These are phyloP conservation scores for Cydia fagiglandana DNA, from an alignment of 1,140 invertebrate genomes.

Conservation along the genomic window DNA sequence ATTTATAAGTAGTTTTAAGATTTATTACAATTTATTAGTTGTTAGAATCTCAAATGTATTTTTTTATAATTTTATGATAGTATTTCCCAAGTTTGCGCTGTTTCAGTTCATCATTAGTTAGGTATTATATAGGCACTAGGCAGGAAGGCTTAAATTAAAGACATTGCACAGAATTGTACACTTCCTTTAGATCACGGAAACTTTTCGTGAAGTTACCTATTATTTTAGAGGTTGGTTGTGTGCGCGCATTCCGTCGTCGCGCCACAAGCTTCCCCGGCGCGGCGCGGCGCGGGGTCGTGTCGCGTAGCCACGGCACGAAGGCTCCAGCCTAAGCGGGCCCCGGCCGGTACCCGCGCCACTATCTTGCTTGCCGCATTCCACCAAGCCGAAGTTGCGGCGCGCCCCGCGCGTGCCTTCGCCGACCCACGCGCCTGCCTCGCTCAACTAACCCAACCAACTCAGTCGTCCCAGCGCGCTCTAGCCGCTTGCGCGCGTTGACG, in stretches of 20 bases:
- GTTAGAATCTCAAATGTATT: no score
- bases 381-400: slow-evolving; percentile 63
- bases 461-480: slow-evolving; percentile 66
- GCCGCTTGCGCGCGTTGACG: slow-evolving; percentile 54
- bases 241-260: slow-evolving; percentile 45
- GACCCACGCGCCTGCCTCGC: slow-evolving; percentile 71
- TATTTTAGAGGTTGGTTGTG: slow-evolving; percentile 48
- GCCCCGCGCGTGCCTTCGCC: slow-evolving; percentile 74
- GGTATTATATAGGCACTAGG: no score
- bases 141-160: not conserved
- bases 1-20: no score
- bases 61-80: no score
- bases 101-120: no score
- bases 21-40: no score
- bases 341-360: slow-evolving; percentile 64
- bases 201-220: slow-evolving; percentile 37
- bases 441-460: slow-evolving; percentile 43
- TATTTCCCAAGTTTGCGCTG: no score
- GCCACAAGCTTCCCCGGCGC: slow-evolving; percentile 38
- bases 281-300: slow-evolving; percentile 40
- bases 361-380: slow-evolving; percentile 77
- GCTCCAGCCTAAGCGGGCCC: slow-evolving; percentile 56
- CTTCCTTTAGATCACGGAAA: slow-evolving; percentile 27
- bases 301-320: slow-evolving; percentile 39
- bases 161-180: not conserved